A percentile compares a stretch with the other conserved stretches of the same genome.
phyloP scores from a whole-genome alignment of 2,113 vertebrate species.

The Acanthochromis polyacanthus region DNA sequence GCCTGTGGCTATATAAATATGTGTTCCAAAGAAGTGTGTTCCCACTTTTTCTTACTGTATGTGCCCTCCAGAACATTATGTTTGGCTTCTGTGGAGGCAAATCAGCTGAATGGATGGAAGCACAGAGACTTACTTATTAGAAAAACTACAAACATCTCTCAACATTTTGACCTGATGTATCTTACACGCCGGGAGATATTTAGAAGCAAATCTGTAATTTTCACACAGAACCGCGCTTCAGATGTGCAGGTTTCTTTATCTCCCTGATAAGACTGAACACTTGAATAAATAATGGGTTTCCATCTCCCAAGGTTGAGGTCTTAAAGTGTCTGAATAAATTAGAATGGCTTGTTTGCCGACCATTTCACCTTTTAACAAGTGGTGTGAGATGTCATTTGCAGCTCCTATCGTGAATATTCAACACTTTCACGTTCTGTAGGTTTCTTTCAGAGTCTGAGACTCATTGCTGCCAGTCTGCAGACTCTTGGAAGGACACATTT shows the following conservation, averaged over 20 bases:
- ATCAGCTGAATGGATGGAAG: constrained; percentile 4
- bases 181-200: constrained; percentile 2
- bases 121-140: neutral
- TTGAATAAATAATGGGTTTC: constrained; percentile 14
- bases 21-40: neutral
- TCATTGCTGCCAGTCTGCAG: neutral
- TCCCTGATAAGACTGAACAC: constrained; percentile 2
- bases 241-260: constrained; percentile 7
- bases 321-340: constrained; percentile 7
- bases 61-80: neutral
- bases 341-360: constrained; percentile 13
- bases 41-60: neutral
- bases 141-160: constrained; percentile 3
- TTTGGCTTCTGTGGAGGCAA: constrained; percentile 12
- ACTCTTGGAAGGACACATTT: neutral
- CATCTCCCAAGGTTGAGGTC: constrained; percentile 1
- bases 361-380: neutral
- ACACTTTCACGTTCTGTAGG: neutral
- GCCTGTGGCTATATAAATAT: constrained; percentile 1
- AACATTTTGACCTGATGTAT: constrained; percentile 5
- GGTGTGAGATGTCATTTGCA: constrained; percentile 1
- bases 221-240: constrained; percentile 1
- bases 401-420: neutral
- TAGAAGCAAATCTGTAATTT: constrained; percentile 6
- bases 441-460: no score